Evolutionary conservation across 2,888 invertebrate species (phyloP), one percentile per base, ranked within the genome.

Genomic region (Lasius platythorax): DNA sequence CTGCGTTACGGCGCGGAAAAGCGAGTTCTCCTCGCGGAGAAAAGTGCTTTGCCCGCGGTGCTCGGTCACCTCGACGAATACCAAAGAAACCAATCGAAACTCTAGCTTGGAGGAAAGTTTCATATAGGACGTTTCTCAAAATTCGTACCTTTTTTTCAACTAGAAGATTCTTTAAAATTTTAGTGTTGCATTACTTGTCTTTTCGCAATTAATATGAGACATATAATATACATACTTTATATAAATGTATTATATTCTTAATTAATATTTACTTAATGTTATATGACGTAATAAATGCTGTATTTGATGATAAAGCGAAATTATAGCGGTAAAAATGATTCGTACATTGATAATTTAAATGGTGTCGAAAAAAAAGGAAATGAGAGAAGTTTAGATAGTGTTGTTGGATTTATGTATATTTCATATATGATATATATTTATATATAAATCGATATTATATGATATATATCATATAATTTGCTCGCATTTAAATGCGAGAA

Each of bases 1-100:
- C 85, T 76, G 86, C 85, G 87, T 87, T 67, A 50, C 67, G 53
- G 70, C 88, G 85, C 87, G 87, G 89, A 90, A 89, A 90, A 90
- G 87, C 87, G 86, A 89, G 84, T 88, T 83, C 86, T 86, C 86
- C 81, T 83, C 79, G 79, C 72, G 79, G 79, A 81, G 79, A 81
- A 81, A 81, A 81, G 72, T 81, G 72, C 72, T 81, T 81, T 81
- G 79, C 61, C 61, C 72, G 72, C 72, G 72, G 61, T 81, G 79
- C 72, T 81, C 72, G 72, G 79, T 81, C 79, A 81, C 79, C 72
- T 81, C 72, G 61, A 81, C 79, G 79, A 81, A 81, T 61, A 43
- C 61, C 61, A 61, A 61, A 72, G 61, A 33, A 81, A 72, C 70
- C 70, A 61, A 81, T 81, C 79, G 46, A 81, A 81, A 72, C 46